Percentiles rank a stretch among this genome's conserved stretches.
These are phyloP conservation scores for Sialis fuliginosa DNA, from an alignment of 2,888 invertebrate species.

Conservation along the genomic window DNA sequence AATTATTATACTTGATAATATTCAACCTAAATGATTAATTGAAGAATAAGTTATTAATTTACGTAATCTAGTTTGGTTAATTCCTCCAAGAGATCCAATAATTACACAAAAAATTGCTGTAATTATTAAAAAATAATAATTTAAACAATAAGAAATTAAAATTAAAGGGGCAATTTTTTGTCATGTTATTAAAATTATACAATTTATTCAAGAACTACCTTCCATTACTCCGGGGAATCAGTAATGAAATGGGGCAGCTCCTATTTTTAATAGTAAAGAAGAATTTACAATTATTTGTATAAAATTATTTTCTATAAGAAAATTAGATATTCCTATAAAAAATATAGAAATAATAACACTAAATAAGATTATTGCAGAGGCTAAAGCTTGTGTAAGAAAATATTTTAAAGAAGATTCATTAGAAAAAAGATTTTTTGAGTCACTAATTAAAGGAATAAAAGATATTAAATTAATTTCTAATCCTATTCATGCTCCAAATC, in stretches of 20 bases:
- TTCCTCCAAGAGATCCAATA: slow-evolving; percentile 31
- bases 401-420: slow-evolving; percentile 41
- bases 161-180: slow-evolving; percentile 47
- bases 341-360: slow-evolving; percentile 22
- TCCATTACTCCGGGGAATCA: slow-evolving; percentile 41
- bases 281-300: slow-evolving; percentile 14
- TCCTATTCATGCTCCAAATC: slow-evolving; percentile 35
- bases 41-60: slow-evolving; percentile 43
- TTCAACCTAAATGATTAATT: slow-evolving; percentile 42
- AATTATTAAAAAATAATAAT: slow-evolving; percentile 21
- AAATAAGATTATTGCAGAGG: slow-evolving; percentile 35
- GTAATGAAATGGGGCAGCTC: slow-evolving; percentile 37
- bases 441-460: slow-evolving; percentile 38
- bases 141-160: slow-evolving; percentile 28
- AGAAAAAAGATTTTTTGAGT: slow-evolving; percentile 24
- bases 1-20: slow-evolving; percentile 26
- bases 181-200: slow-evolving; percentile 37
- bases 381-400: slow-evolving; percentile 38
- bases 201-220: slow-evolving; percentile 36
- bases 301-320: slow-evolving; percentile 7
- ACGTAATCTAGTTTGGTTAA: slow-evolving; percentile 35
- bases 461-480: slow-evolving; percentile 44
- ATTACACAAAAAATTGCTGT: slow-evolving; percentile 28
- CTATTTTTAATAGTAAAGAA: slow-evolving; percentile 34
- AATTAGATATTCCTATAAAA: slow-evolving; percentile 11